Evolutionary conservation across 2,888 invertebrate genomes (phyloP).

Genomic region (Aspidiotus rigidus): DNA sequence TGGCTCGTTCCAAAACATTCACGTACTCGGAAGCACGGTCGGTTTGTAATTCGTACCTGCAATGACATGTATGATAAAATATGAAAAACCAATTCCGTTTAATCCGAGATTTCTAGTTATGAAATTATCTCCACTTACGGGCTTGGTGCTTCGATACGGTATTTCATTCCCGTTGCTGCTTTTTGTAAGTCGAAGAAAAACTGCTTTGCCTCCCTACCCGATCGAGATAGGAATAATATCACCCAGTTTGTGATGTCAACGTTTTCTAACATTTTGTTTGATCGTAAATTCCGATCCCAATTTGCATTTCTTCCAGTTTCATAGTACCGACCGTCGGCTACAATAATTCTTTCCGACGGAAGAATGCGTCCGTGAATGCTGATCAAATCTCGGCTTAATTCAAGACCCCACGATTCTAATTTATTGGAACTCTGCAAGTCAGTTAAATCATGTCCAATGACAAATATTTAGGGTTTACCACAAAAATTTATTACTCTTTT

Average conservation of each 20-base stretch:
- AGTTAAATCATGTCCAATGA: neutral
- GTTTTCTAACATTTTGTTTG: slow-evolving; percentile 44
- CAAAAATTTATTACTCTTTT: neutral
- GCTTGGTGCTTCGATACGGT: slow-evolving; percentile 40
- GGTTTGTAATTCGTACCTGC: slow-evolving; percentile 45
- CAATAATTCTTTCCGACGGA: slow-evolving; percentile 55
- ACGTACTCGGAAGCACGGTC: slow-evolving; percentile 55
- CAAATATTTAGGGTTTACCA: no score
- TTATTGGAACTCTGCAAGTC: slow-evolving; percentile 44
- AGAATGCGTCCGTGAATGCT: slow-evolving; percentile 59
- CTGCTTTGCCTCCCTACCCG: neutral
- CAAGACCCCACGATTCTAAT: slow-evolving; percentile 60
- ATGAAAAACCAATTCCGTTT: neutral
- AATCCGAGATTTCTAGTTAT: neutral
- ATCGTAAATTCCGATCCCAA: slow-evolving; percentile 63
- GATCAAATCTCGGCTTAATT: slow-evolving; percentile 55
- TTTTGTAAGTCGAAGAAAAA: slow-evolving; percentile 39
- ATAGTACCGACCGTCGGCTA: slow-evolving; percentile 35
- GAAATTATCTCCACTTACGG: slow-evolving; percentile 34
- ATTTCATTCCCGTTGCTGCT: slow-evolving; percentile 47
- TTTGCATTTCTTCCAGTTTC: slow-evolving; percentile 48
- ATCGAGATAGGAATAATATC: slow-evolving; percentile 43
- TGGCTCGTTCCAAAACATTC: slow-evolving; percentile 51
- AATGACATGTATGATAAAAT: slow-evolving; percentile 38
- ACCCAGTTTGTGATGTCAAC: slow-evolving; percentile 44